Evolutionary conservation across 2,797 vertebrate species (phyloP).

Genomic region (Bovichtus diacanthus): DNA sequence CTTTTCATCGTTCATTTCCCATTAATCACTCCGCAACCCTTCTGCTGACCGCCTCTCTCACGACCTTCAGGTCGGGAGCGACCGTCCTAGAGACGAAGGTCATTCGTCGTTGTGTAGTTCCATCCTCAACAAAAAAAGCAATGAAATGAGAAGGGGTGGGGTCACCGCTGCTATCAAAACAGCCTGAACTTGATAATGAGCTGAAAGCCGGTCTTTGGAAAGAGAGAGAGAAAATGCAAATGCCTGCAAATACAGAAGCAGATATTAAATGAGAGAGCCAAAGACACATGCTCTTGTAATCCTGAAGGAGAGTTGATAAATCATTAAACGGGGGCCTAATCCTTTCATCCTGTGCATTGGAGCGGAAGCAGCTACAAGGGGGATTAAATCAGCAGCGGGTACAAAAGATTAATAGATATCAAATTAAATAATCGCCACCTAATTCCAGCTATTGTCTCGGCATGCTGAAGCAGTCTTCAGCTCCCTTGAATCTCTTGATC

Average conservation of each 20-base stretch:
- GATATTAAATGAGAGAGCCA: conserved; percentile 60
- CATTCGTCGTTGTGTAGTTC: neutral
- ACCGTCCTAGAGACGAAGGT: rapidly evolving
- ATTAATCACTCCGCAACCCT: neutral
- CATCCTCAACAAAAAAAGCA: neutral
- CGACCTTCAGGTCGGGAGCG: neutral
- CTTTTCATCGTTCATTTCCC: neutral
- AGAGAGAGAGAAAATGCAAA: conserved; percentile 3
- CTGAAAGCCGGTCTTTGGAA: conserved; percentile 6
- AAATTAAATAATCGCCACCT: conserved; percentile 63
- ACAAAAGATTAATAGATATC: conserved; percentile 65
- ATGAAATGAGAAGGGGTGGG: neutral
- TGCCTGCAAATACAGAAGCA: conserved; percentile 9
- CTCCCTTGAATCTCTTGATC: conserved; percentile 31
- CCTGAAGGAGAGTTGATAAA: conserved; percentile 63
- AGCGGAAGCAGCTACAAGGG: conserved; percentile 44
- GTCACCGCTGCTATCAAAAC: neutral
- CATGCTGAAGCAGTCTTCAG: conserved; percentile 13
- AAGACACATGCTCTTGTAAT: conserved; percentile 41
- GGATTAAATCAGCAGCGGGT: conserved; percentile 58
- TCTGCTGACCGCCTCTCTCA: neutral
- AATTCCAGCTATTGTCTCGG: conserved; percentile 62
- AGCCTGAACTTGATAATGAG: neutral
- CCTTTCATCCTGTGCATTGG: conserved; percentile 59
- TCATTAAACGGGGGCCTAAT: conserved; percentile 60